phyloP scores from a whole-genome alignment of 2,797 vertebrate species.

The Danio aesculapii region DNA sequence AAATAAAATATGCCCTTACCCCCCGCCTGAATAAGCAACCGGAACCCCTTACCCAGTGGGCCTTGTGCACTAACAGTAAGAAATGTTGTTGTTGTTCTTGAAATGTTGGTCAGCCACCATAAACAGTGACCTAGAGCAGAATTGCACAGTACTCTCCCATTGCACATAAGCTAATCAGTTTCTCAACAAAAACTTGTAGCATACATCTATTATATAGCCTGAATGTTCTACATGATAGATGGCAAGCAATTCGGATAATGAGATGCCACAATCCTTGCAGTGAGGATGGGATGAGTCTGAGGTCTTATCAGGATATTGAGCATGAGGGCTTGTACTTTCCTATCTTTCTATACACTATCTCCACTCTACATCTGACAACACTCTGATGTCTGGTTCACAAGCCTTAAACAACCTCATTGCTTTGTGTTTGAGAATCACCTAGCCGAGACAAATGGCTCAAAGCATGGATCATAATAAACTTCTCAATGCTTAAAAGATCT shows the following conservation, averaged over 20 bases:
- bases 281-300: slow-evolving; percentile 12
- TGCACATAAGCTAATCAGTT: background rate
- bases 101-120: slow-evolving; percentile 5
- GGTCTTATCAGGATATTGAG: slow-evolving; percentile 10
- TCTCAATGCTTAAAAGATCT: slow-evolving; percentile 16
- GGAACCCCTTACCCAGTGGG: slow-evolving; percentile 8
- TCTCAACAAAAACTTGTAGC: background rate
- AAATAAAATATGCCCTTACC: slow-evolving; percentile 70
- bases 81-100: background rate
- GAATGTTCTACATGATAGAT: background rate
- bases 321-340: slow-evolving; percentile 17
- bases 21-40: slow-evolving; percentile 50
- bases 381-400: slow-evolving; percentile 22
- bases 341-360: slow-evolving; percentile 38
- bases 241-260: background rate
- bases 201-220: no score
- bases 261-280: background rate
- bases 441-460: background rate
- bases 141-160: background rate
- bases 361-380: slow-evolving; percentile 18
- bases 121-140: slow-evolving; percentile 12
- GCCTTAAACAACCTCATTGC: slow-evolving; percentile 8
- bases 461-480: background rate
- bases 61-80: no score
- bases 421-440: slow-evolving; percentile 18